Conservation (phyloP, 2,113 vertebrate species). For the Nesogale talazaci region DNA sequence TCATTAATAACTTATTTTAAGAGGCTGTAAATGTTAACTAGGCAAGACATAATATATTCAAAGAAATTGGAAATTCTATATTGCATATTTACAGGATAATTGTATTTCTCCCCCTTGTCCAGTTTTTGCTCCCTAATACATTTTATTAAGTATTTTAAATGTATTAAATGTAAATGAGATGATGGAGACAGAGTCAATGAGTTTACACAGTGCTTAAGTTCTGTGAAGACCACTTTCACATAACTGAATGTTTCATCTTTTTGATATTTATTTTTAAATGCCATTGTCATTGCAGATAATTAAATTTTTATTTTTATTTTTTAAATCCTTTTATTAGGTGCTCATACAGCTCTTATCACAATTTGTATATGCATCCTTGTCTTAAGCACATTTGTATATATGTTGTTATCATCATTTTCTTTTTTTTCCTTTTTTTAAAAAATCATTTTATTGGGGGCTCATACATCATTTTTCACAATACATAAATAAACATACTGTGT, state of each 20-base stretch:
- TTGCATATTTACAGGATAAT: neutral
- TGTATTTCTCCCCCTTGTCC: neutral
- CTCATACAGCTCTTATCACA: too few species aligned
- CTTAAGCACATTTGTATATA: too few species aligned
- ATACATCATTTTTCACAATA: too few species aligned
- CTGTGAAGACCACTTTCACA: neutral
- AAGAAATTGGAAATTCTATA: neutral
- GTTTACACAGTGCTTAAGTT: neutral
- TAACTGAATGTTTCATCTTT: neutral
- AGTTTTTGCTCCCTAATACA: neutral
- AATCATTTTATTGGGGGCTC: too few species aligned
- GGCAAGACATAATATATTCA: neutral
- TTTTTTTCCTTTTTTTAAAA: too few species aligned
- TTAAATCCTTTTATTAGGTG: too few species aligned
- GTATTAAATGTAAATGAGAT: neutral
- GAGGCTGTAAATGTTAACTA: neutral
- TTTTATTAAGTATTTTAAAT: neutral
- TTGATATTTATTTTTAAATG: conserved; percentile 29
- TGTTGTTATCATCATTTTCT: too few species aligned
- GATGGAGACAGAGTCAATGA: neutral
- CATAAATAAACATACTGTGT: too few species aligned
- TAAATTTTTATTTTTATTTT: too few species aligned
- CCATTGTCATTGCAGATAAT: neutral
- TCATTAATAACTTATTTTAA: conserved; percentile 4
- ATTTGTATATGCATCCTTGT: too few species aligned